A percentile compares a stretch with the other conserved stretches of the same genome.
Evolutionary conservation across 2,888 invertebrate species (phyloP).

Genomic region (Schizaphis graminum): DNA sequence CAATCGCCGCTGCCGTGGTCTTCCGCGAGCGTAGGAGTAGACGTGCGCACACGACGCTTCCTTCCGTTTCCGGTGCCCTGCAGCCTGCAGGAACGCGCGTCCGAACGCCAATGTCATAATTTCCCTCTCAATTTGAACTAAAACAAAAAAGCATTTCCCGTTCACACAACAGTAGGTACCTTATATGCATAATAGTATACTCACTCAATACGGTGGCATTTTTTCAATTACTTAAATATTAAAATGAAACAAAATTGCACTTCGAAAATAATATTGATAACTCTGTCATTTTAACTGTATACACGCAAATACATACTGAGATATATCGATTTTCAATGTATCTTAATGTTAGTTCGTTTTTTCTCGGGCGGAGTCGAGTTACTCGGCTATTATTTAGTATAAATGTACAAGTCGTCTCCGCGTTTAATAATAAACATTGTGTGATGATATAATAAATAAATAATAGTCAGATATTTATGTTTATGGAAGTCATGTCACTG

Average conservation of each 20-base stretch:
- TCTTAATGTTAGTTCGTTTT: too few relatives aligned
- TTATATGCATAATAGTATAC: neutral
- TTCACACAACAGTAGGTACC: neutral
- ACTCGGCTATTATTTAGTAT: neutral
- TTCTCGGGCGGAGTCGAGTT: too few relatives aligned
- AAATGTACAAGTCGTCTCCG: neutral
- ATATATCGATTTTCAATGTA: too few relatives aligned
- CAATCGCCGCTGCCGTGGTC: neutral
- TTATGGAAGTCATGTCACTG: constrained; percentile 24
- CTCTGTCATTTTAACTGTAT: neutral
- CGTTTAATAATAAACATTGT: neutral
- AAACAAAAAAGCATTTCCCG: neutral
- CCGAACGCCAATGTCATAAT: neutral
- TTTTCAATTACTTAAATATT: neutral
- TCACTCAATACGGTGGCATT: neutral
- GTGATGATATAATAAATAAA: neutral
- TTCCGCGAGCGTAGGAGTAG: neutral
- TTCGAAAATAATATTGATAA: neutral
- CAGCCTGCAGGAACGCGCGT: neutral
- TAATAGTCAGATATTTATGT: neutral
- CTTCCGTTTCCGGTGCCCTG: neutral
- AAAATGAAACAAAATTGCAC: neutral
- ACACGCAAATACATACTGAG: neutral
- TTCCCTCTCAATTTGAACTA: neutral
- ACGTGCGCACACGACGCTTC: neutral